These are phyloP conservation scores for Pithys albifrons DNA, from an alignment of 2,113 vertebrate genomes.

Conservation along the genomic window DNA sequence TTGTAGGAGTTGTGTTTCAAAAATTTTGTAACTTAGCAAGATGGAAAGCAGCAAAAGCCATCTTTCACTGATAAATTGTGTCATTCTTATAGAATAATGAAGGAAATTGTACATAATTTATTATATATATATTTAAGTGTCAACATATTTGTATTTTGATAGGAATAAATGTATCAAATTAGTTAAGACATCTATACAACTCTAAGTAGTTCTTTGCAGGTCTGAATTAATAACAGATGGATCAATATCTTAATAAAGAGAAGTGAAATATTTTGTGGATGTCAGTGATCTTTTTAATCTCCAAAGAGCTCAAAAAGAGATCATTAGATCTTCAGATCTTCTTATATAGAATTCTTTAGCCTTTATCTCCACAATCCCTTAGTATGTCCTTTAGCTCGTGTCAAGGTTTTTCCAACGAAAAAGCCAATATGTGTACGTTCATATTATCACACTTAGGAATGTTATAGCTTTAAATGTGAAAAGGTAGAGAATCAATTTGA, in stretches of 20 bases:
- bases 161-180: background rate
- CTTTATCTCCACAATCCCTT: background rate
- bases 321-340: background rate
- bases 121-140: background rate
- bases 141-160: background rate
- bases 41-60: background rate
- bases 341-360: background rate
- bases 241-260: background rate
- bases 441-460: background rate
- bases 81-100: background rate
- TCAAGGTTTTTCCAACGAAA: background rate
- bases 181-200: background rate
- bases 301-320: background rate
- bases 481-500: background rate
- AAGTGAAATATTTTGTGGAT: background rate
- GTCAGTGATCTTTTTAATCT: background rate
- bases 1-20: background rate
- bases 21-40: background rate
- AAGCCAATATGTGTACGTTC: rapidly evolving
- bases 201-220: background rate
- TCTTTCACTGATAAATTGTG: background rate
- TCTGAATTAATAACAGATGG: background rate
- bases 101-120: background rate
- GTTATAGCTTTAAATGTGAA: background rate
- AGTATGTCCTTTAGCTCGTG: background rate